Evolutionary conservation across 1,140 invertebrate species (phyloP), one percentile per base, ranked within the genome.

Genomic region (Listronotus bonariensis): DNA sequence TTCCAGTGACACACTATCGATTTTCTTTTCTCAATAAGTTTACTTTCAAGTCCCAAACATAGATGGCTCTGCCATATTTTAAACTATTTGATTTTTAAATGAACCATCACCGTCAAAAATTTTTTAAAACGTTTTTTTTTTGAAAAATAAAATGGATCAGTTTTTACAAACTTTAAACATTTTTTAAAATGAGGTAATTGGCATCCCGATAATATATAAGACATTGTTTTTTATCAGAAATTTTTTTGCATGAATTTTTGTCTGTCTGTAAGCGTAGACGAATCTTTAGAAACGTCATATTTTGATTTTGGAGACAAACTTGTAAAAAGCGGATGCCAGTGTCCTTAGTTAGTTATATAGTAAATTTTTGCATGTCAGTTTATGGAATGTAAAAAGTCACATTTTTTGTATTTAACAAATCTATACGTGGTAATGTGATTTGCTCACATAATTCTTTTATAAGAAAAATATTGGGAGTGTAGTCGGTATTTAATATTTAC

Each of bases 341-440:
- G 53, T 65, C 62, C 62, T 65, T 65, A 65, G 62, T n/a, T n/a
- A n/a, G n/a, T 55, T 63, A 63, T 41, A 34, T 20, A 63, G 49
- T 36, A 11, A 12, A 26, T 31, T 56, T 55, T 56, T 65, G 62
- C 62, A 65, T 65, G 62, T 49, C 48, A n/a, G n/a, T n/a, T n/a
- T n/a, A n/a, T n/a, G n/a, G n/a, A n/a, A n/a, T n/a, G n/a, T n/a
- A n/a, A n/a, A n/a, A n/a, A n/a, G n/a, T n/a, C n/a, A n/a, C n/a
- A n/a, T n/a, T n/a, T n/a, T n/a, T n/a, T n/a, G n/a, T n/a, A n/a
- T n/a, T n/a, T n/a, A n/a, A n/a, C n/a, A n/a, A n/a, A n/a, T n/a
- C n/a, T n/a, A n/a, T n/a, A n/a, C n/a, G n/a, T n/a, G n/a, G n/a
- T n/a, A n/a, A n/a, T n/a, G n/a, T n/a, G n/a, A n/a, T n/a, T n/a